These are phyloP conservation scores for Tetraneura akinire DNA, from an alignment of 1,140 invertebrate genomes.

Conservation along the genomic window DNA sequence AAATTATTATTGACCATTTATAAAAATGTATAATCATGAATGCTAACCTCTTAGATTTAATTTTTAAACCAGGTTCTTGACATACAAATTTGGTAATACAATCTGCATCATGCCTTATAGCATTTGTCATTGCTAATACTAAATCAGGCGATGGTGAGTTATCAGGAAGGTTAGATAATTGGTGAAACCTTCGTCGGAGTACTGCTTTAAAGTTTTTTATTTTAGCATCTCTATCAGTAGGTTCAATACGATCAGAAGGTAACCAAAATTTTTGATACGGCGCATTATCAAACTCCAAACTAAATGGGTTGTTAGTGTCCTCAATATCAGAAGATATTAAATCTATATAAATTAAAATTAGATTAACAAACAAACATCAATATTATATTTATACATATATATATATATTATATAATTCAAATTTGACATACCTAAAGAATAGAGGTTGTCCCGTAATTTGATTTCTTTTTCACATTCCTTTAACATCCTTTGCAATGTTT, in stretches of 20 bases:
- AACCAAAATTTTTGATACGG: slow-evolving; percentile 44
- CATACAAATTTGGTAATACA: slow-evolving; percentile 7
- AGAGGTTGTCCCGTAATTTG: slow-evolving; percentile 58
- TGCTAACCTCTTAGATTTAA: slow-evolving; percentile 20
- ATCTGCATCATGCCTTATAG: slow-evolving; percentile 34
- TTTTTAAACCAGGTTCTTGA: slow-evolving; percentile 16
- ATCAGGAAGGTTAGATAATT: slow-evolving; percentile 45
- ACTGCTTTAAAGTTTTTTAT: slow-evolving; percentile 25
- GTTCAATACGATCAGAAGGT: slow-evolving; percentile 24
- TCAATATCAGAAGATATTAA: slow-evolving; percentile 28
- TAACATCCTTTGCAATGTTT: slow-evolving; percentile 56
- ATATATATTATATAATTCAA: not conserved
- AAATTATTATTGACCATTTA: too few species aligned
- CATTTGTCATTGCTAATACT: slow-evolving; percentile 38
- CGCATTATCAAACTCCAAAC: slow-evolving; percentile 35
- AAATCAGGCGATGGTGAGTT: slow-evolving; percentile 43
- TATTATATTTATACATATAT: not conserved
- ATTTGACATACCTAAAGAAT: slow-evolving; percentile 58
- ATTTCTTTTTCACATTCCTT: slow-evolving; percentile 53
- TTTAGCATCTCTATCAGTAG: slow-evolving; percentile 36
- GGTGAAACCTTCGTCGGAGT: slow-evolving; percentile 44
- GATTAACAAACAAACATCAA: too few species aligned
- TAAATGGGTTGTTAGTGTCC: slow-evolving; percentile 23
- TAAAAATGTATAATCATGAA: not conserved
- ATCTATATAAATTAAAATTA: slow-evolving; percentile 26